A percentile compares a stretch with the other conserved stretches of the same genome.
phyloP scores from a whole-genome alignment of 2,113 vertebrate species.

The Mohoua ochrocephala region DNA sequence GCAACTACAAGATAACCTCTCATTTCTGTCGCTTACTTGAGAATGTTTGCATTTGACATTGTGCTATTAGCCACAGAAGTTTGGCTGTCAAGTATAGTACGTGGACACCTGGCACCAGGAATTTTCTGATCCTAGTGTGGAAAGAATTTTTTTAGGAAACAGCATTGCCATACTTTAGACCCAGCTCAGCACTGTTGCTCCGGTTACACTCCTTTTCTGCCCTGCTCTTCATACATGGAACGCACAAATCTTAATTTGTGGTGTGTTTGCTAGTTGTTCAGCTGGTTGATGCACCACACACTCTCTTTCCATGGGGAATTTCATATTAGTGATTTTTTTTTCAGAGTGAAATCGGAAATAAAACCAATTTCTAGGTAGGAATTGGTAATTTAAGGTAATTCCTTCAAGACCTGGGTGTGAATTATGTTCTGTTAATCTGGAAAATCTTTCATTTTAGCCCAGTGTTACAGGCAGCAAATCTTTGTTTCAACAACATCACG shows the following conservation, averaged over 20 bases:
- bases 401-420: not conserved
- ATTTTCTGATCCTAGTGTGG: not conserved
- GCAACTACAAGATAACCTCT: not conserved
- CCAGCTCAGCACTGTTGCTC: not conserved
- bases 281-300: not conserved
- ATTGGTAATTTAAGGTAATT: not conserved
- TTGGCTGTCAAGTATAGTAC: not conserved
- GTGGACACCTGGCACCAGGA: not conserved
- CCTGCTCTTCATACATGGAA: not conserved
- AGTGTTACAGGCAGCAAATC: not conserved
- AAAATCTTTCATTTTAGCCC: not conserved
- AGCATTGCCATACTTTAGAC: not conserved
- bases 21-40: not conserved
- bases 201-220: not conserved
- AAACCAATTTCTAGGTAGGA: not conserved
- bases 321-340: not conserved
- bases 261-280: not conserved
- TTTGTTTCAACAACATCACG: not conserved
- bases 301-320: not conserved
- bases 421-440: not conserved
- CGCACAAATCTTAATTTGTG: not conserved
- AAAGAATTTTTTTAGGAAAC: not conserved
- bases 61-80: not conserved
- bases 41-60: not conserved
- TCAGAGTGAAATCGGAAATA: not conserved